Evolutionary conservation across 2,888 invertebrate genomes (phyloP).

Genomic region (Drymonia ruficornis): DNA sequence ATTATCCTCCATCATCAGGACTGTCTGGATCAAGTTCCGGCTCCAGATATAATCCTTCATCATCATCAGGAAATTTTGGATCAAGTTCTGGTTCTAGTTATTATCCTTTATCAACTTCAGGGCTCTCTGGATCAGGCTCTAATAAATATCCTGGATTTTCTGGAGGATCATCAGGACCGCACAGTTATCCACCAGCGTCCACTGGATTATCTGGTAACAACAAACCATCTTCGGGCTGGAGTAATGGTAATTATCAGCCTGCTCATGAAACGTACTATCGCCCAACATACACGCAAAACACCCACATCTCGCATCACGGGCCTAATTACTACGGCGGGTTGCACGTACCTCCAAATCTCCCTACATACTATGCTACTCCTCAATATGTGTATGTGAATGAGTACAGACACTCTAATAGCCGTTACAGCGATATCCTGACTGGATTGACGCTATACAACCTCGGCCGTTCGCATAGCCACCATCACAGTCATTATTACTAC

Average conservation of each 20-base stretch:
- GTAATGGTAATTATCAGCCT: constrained; percentile 3
- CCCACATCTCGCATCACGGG: constrained; percentile 27
- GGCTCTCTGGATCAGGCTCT: constrained; percentile 9
- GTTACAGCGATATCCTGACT: constrained; percentile 68
- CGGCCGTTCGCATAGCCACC: constrained; percentile 66
- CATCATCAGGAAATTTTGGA: constrained; percentile 15
- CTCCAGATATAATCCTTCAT: constrained; percentile 21
- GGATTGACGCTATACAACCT: constrained; percentile 73
- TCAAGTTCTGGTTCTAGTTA: constrained; percentile 13
- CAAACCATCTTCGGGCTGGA: neutral
- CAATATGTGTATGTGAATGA: constrained; percentile 69
- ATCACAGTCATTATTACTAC: constrained; percentile 67
- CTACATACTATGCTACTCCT: constrained; percentile 60
- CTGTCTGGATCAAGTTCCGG: constrained; percentile 27
- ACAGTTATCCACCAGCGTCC: constrained; percentile 8
- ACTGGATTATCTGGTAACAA: neutral
- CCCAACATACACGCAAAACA: constrained; percentile 29
- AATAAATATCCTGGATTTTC: constrained; percentile 31
- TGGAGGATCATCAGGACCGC: constrained; percentile 15
- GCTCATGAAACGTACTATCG: constrained; percentile 19
- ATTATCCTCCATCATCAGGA: constrained; percentile 21
- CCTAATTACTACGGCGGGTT: constrained; percentile 10
- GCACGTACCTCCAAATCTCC: constrained; percentile 18
- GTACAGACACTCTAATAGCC: constrained; percentile 70
- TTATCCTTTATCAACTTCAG: constrained; percentile 11